phyloP scores from a whole-genome alignment of 2,888 invertebrate species.

The Acleris holmiana region DNA sequence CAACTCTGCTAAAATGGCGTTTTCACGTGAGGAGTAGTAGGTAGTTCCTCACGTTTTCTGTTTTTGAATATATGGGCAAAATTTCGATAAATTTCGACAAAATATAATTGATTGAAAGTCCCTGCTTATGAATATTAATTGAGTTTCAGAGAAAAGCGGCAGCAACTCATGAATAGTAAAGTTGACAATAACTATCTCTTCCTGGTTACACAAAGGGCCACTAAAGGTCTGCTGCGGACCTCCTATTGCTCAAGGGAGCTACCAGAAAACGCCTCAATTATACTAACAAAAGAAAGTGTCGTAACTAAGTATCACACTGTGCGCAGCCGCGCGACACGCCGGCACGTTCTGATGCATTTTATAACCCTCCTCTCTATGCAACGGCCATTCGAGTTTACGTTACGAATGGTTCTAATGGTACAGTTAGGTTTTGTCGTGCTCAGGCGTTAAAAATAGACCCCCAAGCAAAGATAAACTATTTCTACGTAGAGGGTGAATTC shows the following conservation, averaged over 20 bases:
- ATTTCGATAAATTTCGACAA: too few species aligned
- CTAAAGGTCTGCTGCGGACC: not conserved
- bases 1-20: too few species aligned
- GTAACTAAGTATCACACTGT: constrained; percentile 29
- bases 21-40: too few species aligned
- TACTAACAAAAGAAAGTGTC: constrained; percentile 35
- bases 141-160: not conserved
- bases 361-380: constrained; percentile 42
- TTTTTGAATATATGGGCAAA: too few species aligned
- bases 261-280: constrained; percentile 29
- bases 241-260: constrained; percentile 19
- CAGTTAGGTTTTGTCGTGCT: not conserved
- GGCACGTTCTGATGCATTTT: constrained; percentile 34
- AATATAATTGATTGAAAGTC: not conserved
- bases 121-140: not conserved
- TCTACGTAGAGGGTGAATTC: not conserved
- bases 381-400: constrained; percentile 38
- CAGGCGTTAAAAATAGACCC: constrained; percentile 6
- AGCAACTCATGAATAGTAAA: not conserved
- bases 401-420: constrained; percentile 12
- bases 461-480: not conserved
- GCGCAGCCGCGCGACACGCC: constrained; percentile 9
- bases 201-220: constrained; percentile 15
- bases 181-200: constrained; percentile 7
- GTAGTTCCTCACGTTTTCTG: too few species aligned